phyloP scores from a whole-genome alignment of 30 jellyfish, hydroid and myxozoan genomes.

The Rhopilema esculentum region DNA sequence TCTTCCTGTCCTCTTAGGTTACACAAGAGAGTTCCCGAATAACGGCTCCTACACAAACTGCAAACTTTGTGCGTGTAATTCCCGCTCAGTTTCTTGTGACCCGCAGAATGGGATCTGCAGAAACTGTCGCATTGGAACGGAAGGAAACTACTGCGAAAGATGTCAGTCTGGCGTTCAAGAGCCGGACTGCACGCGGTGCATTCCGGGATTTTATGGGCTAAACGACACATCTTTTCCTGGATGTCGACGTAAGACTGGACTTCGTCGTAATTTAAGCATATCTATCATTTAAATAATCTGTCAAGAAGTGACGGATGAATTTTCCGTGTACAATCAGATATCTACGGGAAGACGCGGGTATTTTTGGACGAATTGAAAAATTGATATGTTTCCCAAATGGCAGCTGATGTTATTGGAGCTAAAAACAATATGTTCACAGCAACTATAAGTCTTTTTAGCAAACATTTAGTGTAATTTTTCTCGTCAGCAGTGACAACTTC shows the following conservation, averaged over 20 bases:
- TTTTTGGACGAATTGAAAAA: too few relatives aligned
- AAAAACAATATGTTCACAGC: too few relatives aligned
- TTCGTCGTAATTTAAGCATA: background rate
- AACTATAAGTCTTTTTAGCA: too few relatives aligned
- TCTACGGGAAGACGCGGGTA: too few relatives aligned
- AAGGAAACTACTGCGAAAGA: slow-evolving; percentile 78
- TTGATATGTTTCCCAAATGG: too few relatives aligned
- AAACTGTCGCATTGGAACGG: slow-evolving; percentile 79
- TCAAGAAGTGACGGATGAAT: too few relatives aligned
- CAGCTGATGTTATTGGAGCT: too few relatives aligned
- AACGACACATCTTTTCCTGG: slow-evolving; percentile 71
- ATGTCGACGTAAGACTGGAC: slow-evolving; percentile 59
- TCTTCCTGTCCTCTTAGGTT: slow-evolving; percentile 44
- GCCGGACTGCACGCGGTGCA: slow-evolving; percentile 78
- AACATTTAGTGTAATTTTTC: too few relatives aligned
- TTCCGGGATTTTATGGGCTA: slow-evolving; percentile 74
- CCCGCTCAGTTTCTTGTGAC: slow-evolving; percentile 78
- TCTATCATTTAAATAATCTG: too few relatives aligned
- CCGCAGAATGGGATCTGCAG: slow-evolving; percentile 78
- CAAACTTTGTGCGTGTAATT: slow-evolving; percentile 75
- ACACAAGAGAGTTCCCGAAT: slow-evolving; percentile 61
- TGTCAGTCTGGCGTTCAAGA: slow-evolving; percentile 79
- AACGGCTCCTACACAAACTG: slow-evolving; percentile 60
- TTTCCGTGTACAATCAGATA: too few relatives aligned
- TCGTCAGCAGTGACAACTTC: too few relatives aligned